These are phyloP conservation scores for Monarcha castaneiventris DNA, from an alignment of 2,113 vertebrate species.

Conservation along the genomic window DNA sequence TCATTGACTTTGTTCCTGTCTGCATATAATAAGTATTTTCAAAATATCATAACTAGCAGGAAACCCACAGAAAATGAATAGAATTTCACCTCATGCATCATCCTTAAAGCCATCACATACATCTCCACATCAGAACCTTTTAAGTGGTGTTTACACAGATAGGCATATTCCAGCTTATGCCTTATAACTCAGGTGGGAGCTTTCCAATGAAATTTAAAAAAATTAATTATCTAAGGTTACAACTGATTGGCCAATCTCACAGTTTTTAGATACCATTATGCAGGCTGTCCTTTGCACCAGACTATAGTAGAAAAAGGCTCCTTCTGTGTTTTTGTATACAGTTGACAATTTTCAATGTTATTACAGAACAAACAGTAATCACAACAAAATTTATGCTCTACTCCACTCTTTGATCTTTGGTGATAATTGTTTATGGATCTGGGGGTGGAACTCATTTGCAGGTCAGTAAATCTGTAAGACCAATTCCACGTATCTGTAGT, in stretches of 20 bases:
- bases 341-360: background rate
- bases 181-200: background rate
- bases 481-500: background rate
- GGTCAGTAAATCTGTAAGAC: background rate
- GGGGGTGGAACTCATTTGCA: background rate
- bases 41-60: background rate
- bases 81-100: background rate
- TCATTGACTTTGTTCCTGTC: background rate
- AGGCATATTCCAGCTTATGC: background rate
- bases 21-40: background rate
- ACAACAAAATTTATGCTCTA: background rate
- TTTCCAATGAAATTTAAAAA: background rate
- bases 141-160: background rate
- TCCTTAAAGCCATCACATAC: background rate
- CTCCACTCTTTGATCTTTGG: background rate
- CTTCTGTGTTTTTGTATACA: background rate
- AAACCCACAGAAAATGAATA: background rate
- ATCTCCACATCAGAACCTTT: background rate
- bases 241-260: background rate
- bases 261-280: background rate
- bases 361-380: background rate
- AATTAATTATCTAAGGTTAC: background rate
- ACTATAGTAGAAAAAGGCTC: background rate
- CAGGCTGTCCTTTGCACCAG: background rate
- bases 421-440: background rate